phyloP scores from a whole-genome alignment of 2,888 invertebrate genomes.

The Fragum fragum region DNA sequence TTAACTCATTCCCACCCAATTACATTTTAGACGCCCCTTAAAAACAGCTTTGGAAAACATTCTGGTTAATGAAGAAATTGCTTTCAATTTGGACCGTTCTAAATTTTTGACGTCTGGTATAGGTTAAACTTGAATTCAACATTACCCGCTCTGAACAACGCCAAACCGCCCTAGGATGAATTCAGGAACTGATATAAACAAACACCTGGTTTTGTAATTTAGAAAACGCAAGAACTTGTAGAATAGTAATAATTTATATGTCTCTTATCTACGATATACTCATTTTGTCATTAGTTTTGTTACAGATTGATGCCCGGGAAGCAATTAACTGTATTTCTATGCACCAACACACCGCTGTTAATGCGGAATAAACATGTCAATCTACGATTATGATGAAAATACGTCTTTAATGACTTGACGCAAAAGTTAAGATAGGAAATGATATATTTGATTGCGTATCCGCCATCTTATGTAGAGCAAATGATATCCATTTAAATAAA shows the following conservation, averaged over 20 bases:
- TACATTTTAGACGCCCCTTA: too few relatives aligned
- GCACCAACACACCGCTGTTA: conserved; percentile 10
- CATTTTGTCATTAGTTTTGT: conserved; percentile 16
- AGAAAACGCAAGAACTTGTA: background rate
- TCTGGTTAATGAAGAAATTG: too few relatives aligned
- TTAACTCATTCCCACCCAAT: too few relatives aligned
- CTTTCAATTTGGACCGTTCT: too few relatives aligned
- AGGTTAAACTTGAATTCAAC: too few relatives aligned
- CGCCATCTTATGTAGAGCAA: too few relatives aligned
- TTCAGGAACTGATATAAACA: background rate
- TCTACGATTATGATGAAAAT: background rate
- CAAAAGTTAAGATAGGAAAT: background rate
- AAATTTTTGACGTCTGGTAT: too few relatives aligned
- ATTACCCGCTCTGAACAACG: too few relatives aligned
- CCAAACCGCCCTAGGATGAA: too few relatives aligned
- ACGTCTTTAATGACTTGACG: background rate
- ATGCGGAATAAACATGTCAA: conserved; percentile 8
- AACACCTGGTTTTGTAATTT: background rate
- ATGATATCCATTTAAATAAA: too few relatives aligned
- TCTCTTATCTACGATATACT: conserved; percentile 6
- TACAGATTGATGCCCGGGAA: background rate
- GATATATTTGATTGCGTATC: background rate
- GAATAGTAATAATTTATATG: background rate
- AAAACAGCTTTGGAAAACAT: too few relatives aligned
- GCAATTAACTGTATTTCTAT: conserved; percentile 25